A percentile compares a stretch with the other conserved stretches of the same genome.
Conservation (phyloP, 2,888 invertebrate genomes). For the Biston betularia region DNA sequence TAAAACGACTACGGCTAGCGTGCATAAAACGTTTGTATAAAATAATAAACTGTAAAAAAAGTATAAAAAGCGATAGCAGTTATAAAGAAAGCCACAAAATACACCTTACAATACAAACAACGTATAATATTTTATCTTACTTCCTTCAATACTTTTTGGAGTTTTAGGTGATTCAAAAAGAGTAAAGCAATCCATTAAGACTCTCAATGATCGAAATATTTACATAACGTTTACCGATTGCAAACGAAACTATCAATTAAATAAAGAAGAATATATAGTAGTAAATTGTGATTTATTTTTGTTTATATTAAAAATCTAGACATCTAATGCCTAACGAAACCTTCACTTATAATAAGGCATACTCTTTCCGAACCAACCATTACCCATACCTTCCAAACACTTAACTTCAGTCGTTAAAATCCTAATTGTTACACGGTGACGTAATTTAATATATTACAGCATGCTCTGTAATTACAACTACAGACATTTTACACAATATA, state of each 20-base stretch:
- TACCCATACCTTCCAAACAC: conserved; percentile 59
- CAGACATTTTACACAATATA: conserved; percentile 53
- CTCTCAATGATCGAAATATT: not conserved
- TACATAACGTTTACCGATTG: not conserved
- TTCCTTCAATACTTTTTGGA: conserved; percentile 48
- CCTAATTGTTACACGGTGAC: conserved; percentile 59
- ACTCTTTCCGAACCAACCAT: conserved; percentile 29
- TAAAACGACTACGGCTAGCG: conserved; percentile 53
- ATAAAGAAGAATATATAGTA: not conserved
- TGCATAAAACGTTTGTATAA: conserved; percentile 45
- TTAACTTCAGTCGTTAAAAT: conserved; percentile 76
- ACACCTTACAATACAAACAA: conserved; percentile 56
- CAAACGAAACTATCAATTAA: not conserved
- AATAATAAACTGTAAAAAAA: conserved; percentile 45
- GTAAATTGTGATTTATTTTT: not conserved
- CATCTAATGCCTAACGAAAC: conserved; percentile 20
- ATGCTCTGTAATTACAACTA: conserved; percentile 59
- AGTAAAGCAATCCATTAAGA: conserved; percentile 8
- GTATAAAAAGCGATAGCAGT: conserved; percentile 50
- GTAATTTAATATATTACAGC: conserved; percentile 66
- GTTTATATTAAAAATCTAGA: conserved; percentile 1
- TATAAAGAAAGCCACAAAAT: conserved; percentile 58
- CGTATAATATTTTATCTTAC: conserved; percentile 27
- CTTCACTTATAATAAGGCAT: not conserved
- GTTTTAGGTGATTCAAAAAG: conserved; percentile 35